Evolutionary conservation across 2,797 vertebrate genomes (phyloP), one percentile per base, ranked within the genome.

Genomic region (Typhlichthys subterraneus): DNA sequence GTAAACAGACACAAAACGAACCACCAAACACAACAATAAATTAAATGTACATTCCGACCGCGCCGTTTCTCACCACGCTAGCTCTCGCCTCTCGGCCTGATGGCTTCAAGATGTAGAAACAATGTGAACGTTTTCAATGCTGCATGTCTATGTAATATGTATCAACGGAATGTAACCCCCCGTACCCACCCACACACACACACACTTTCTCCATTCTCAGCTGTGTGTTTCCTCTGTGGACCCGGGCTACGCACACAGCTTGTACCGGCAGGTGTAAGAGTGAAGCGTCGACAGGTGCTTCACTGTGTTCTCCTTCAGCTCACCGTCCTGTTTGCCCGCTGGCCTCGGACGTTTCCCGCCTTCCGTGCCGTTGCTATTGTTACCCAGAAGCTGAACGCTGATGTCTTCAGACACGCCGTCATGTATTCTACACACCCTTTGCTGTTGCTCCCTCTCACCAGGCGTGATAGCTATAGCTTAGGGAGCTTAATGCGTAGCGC

Each of bases 401-500:
- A 80, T 82, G 72, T 88, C 87, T 86, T 72, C 59, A 61, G 82
- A 83, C 70, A 77, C 69, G 64, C 83, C 61, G 63, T 80, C 72
- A 52, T 73, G 83, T 83, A 23, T 23, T 23, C 23, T 23, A 23
- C 23, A 74, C 84, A 75, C 77, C 80, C 50, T 74, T 78, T 42
- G 1, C 67, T 70, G 69, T 63, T 58, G 69, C 79, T 76, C 78
- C 80, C 77, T 76, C 78, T 79, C 77, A 48, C 57, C 46, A 64
- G 9, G 42, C 69, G 66, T 76, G 6, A 52, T 76, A 66, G 74
- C 59, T 62, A 29, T 29, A 42, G 59, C 48, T 42, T 42, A 42
- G 38, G 38, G 38, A 42, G 38, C 65, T 42, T 1, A 29, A 65
- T 54, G 55, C 72, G 63, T 17, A 14, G 8, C 14, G 10, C 13